Base-by-base conservation (phyloP, 2,888 invertebrate genomes). In the Drosophila mercatorum region DNA sequence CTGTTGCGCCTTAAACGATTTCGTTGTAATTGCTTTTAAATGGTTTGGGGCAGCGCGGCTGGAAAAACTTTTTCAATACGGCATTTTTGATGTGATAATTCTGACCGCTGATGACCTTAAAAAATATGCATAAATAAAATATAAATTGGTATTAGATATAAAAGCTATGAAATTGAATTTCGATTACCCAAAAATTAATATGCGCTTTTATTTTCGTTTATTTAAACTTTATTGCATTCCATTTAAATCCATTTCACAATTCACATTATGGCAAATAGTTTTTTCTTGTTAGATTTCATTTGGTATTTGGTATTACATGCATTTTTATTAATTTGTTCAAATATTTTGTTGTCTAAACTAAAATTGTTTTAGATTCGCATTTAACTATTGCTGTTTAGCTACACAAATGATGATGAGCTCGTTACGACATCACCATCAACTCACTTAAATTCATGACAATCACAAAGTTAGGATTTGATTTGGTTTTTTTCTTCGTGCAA, bases 401-500 rank as follows among this genome's bases (percentile, higher is more conserved):
- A 76, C 49, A 69, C 31, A 51, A 51, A 22, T 22, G 22, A 52
- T 53, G 26, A 58, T 58, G 68, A 52, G 31, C 66, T 83, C 75
- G 75, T 61, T 63, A 28, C 64, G 73, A 61, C 49, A 34, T 34
- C 49, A 81, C 2, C 22, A 22, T 56, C 67, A 66, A 68, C 75
- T 75, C 64, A 78, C 84, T 78, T 89, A 84, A 89, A 87, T 89
- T 84, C 87, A 68, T 89, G 84, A 81, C 74, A 89, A 84, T 84
- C 84, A 84, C 84, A 84, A 84, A 89, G 79, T 89, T 89, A 74
- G 89, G 73, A 78, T 86, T 89, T 87, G 79, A 76, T 80, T 83
- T 86, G 51, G 52, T 63, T 80, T 40, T n/a, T 41, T 44, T 17
- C 2, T 34, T 34, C 31, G 17, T 68, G 46, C 51, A 17, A 51